Conservation (phyloP, 2,113 vertebrate species). For the Oxygymnocypris stewartii region DNA sequence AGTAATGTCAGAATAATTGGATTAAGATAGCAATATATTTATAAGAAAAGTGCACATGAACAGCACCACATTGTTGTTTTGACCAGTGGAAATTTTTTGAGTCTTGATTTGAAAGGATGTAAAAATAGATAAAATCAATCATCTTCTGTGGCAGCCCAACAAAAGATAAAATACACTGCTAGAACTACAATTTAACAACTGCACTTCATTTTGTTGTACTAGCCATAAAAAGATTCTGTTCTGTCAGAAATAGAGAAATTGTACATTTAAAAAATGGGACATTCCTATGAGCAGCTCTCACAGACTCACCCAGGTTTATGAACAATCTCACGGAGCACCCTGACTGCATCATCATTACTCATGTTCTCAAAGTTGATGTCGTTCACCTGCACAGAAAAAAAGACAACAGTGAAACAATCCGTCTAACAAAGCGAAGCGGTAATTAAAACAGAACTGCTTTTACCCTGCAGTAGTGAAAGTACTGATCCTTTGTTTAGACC, state of each 20-base stretch:
- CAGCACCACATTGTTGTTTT: neutral
- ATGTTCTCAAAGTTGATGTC: conserved; percentile 93
- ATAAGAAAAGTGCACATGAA: neutral
- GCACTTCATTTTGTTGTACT: neutral
- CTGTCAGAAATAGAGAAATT: neutral
- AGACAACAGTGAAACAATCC: neutral
- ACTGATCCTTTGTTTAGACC: neutral
- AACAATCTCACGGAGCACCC: conserved; percentile 87
- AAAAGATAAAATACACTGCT: neutral
- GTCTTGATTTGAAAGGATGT: neutral
- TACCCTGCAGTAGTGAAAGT: neutral
- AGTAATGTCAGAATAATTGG: neutral
- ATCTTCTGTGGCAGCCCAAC: neutral
- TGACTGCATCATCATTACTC: conserved; percentile 89
- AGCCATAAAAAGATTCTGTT: neutral
- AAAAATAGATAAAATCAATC: neutral
- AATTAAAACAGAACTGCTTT: neutral
- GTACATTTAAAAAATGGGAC: neutral
- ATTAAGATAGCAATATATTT: neutral
- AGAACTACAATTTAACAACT: neutral
- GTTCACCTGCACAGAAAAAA: conserved; percentile 75
- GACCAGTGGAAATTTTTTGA: neutral
- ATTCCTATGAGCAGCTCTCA: neutral
- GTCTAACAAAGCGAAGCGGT: neutral
- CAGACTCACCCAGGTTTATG: conserved; percentile 86